Conservation (phyloP, 2,888 invertebrate genomes). For the Noctua pronuba region DNA sequence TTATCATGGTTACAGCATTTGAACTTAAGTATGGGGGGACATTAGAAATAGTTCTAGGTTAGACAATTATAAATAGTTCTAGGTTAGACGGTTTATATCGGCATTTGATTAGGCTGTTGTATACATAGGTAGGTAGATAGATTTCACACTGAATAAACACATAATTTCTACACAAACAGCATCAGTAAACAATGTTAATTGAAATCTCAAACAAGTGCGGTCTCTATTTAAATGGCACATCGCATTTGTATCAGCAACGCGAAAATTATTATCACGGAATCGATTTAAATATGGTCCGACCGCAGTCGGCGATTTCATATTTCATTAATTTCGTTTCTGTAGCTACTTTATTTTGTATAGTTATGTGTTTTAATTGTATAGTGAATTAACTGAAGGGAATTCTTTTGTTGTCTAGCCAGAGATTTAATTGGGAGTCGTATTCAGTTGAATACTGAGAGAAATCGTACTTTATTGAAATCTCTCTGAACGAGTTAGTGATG, state of each 20-base stretch:
- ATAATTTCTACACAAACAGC: constrained; percentile 44
- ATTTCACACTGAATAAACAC: constrained; percentile 22
- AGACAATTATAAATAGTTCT: no score
- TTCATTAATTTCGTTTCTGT: constrained; percentile 53
- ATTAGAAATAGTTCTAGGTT: no score
- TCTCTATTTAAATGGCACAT: constrained; percentile 53
- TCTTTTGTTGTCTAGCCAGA: constrained; percentile 26
- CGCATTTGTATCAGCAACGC: constrained; percentile 39
- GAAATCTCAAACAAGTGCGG: constrained; percentile 65
- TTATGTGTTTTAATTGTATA: constrained; percentile 29
- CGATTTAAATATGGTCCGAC: constrained; percentile 62
- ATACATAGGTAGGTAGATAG: neutral
- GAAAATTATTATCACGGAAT: constrained; percentile 52
- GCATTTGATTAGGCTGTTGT: neutral
- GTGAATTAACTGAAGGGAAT: constrained; percentile 16
- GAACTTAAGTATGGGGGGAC: no score
- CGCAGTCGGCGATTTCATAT: constrained; percentile 58
- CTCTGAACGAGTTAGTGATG: neutral
- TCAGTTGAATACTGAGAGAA: constrained; percentile 7
- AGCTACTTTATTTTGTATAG: neutral
- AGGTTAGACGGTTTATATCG: neutral
- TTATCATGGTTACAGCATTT: no score
- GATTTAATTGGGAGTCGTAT: constrained; percentile 14
- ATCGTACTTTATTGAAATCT: constrained; percentile 21
- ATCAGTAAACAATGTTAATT: constrained; percentile 63